Evolutionary conservation across 2,113 vertebrate genomes (phyloP), one percentile per base, ranked within the genome.

Genomic region (Rhea americana): DNA sequence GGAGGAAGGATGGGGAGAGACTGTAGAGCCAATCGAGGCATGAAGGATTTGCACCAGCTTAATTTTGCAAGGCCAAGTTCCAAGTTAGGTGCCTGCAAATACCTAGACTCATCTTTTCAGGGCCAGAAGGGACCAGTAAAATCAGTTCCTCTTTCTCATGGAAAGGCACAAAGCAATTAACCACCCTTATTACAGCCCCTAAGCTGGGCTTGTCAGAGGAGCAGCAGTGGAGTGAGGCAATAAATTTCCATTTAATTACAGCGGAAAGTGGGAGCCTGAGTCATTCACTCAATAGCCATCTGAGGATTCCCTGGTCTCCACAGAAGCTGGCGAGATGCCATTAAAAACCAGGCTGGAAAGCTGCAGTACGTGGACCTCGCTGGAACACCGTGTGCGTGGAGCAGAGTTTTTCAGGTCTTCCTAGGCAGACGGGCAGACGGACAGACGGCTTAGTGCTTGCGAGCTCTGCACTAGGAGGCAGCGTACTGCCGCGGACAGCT

Each of bases 281-380:
- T 77, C 8, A 25, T 61, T 48, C 63, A 8, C 21, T 82, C 39
- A 32, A 0, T 2, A 71, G 26, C 15, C 68, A 4, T 19, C 28
- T 5, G 7, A 80, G 48, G 53, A 80, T 45, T 76, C 30, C 7
- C 32, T 45, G 37, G 13, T 72, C 7, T 15, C 19, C 41, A 6
- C 9, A 53, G 18, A 61, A 90, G 32, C 25, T 82, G 51, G n/a
- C 51, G 50, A 73, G 82, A 88, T 4, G 66, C 45, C 50, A 25
- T 18, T 35, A 28, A 20, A 21, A 37, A 4, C 16, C 7, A 43
- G 75, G 14, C 20, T 63, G 18, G 41, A 66, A 59, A 63, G n/a
- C 5, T 35, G 0, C 21, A 8, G 0, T 2, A 16, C 20, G 15
- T 3, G 12, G 26, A 66, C 7, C 3, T 50, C n/a, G 71, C 30